These are phyloP conservation scores for Beroe ovata DNA, from an alignment of 37 sponge, comb jelly and placozoan species.

Conservation along the genomic window DNA sequence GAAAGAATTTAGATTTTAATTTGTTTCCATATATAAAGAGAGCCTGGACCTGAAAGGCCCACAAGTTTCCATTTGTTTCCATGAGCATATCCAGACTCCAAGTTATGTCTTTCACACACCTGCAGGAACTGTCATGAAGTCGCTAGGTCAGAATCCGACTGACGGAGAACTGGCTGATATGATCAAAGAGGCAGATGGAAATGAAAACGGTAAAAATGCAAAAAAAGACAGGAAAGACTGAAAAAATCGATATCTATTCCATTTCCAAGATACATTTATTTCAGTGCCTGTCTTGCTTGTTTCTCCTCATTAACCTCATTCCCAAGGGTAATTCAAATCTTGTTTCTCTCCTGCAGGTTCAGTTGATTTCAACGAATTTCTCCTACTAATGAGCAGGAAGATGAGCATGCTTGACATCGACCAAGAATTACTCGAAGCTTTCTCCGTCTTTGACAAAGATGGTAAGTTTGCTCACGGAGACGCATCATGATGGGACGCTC, in stretches of 20 bases:
- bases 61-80: too few relatives aligned
- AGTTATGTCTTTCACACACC: too few relatives aligned
- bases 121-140: slow-evolving; percentile 25
- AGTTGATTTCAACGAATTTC: slow-evolving; percentile 52
- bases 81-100: too few relatives aligned
- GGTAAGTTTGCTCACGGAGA: slow-evolving; percentile 51
- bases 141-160: slow-evolving; percentile 53
- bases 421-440: slow-evolving; percentile 50
- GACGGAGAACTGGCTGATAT: slow-evolving; percentile 40
- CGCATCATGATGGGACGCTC: too few relatives aligned
- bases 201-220: slow-evolving; percentile 24
- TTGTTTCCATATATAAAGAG: not conserved
- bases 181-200: slow-evolving; percentile 50
- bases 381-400: slow-evolving; percentile 35
- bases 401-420: slow-evolving; percentile 59
- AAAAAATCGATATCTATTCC: too few relatives aligned
- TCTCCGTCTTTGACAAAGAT: slow-evolving; percentile 44
- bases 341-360: not conserved
- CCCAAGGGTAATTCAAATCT: too few relatives aligned
- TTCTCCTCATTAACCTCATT: too few relatives aligned
- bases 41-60: too few relatives aligned
- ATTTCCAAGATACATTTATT: too few relatives aligned
- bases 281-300: too few relatives aligned
- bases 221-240: too few relatives aligned
- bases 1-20: not conserved